Evolutionary conservation across 2,797 vertebrate genomes (phyloP).

Genomic region (Hydrolagus colliei): DNA sequence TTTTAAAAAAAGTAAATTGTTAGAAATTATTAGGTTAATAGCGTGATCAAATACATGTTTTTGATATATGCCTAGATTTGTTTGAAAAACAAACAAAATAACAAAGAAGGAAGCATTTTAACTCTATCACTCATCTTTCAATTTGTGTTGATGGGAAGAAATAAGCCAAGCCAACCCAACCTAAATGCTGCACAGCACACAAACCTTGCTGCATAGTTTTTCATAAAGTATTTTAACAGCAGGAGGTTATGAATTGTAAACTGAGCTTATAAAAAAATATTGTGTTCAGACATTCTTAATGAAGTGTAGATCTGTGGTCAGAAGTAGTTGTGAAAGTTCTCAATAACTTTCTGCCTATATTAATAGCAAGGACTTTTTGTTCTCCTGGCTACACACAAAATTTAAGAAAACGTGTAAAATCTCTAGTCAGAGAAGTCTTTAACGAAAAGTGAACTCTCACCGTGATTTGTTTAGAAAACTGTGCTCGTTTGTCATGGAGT

Average conservation of each 20-base stretch:
- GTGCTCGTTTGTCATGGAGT: background rate
- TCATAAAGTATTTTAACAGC: no score
- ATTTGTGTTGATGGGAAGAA: no score
- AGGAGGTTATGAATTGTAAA: background rate
- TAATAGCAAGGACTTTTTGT: slow-evolving; percentile 7
- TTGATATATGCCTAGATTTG: no score
- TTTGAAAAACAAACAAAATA: no score
- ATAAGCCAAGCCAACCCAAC: no score
- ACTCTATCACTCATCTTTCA: no score
- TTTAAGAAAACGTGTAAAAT: background rate
- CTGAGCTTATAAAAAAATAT: background rate
- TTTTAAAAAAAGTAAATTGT: no score
- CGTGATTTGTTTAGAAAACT: background rate
- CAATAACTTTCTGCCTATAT: background rate
- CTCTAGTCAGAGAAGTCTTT: background rate
- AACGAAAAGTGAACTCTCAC: background rate
- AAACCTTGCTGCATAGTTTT: no score
- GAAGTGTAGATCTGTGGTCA: background rate
- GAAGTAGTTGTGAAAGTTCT: background rate
- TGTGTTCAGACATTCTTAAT: background rate
- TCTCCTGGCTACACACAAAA: background rate
- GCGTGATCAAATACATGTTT: no score
- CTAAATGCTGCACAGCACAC: no score
- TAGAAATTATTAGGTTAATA: no score
- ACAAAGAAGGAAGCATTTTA: no score